A percentile compares a stretch with the other conserved stretches of the same genome.
These are phyloP conservation scores for Meles meles DNA, from an alignment of 2,113 vertebrate species.

Conservation along the genomic window DNA sequence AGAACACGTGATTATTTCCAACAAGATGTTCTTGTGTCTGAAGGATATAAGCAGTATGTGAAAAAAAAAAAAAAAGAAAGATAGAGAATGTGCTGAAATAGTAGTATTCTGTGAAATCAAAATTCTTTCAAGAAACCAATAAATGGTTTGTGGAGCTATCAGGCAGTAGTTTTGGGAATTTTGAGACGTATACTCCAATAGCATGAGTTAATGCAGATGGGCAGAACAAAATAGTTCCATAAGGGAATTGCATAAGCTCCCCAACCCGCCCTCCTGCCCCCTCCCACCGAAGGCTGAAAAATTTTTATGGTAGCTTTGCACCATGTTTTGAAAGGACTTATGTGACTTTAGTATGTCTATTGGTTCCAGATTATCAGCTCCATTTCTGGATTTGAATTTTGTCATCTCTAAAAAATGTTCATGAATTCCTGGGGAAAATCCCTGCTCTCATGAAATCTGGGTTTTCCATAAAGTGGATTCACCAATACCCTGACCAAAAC, in stretches of 20 bases:
- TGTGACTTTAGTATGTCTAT: conserved; percentile 8
- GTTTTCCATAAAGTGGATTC: neutral
- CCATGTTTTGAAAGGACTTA: conserved; percentile 49
- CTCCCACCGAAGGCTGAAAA: neutral
- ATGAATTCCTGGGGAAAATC: conserved; percentile 45
- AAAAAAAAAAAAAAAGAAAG: neutral
- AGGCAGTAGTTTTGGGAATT: neutral
- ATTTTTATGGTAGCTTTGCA: conserved; percentile 26
- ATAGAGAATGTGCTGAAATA: neutral
- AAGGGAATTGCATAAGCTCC: neutral
- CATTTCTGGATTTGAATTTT: conserved; percentile 44
- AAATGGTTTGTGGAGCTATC: neutral
- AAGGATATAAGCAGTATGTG: neutral
- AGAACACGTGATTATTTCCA: neutral
- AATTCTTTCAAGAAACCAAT: neutral
- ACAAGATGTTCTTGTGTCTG: neutral
- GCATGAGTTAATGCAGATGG: neutral
- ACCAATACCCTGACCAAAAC: neutral
- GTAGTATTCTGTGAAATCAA: neutral
- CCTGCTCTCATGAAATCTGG: conserved; percentile 11
- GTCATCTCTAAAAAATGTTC: conserved; percentile 36
- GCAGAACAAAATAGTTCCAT: conserved; percentile 30
- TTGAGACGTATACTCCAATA: neutral
- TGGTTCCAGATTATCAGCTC: conserved; percentile 59
- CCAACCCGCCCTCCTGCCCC: rapidly evolving